Evolutionary conservation across 2,888 invertebrate genomes (phyloP).

Genomic region (Drosophila fulvimacula): DNA sequence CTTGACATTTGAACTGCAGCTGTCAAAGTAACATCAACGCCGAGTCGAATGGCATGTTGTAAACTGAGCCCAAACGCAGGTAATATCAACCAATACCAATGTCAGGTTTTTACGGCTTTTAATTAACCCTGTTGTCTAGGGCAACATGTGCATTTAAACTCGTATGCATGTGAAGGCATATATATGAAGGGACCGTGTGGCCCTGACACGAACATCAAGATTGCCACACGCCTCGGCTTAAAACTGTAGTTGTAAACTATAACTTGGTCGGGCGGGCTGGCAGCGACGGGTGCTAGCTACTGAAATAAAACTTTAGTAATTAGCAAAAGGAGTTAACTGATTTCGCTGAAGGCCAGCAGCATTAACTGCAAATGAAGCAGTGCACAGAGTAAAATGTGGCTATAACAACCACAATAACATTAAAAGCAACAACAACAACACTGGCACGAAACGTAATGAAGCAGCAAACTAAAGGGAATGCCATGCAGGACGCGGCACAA

Average conservation of each 20-base stretch:
- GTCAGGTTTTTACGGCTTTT: constrained; percentile 66
- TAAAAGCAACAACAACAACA: constrained; percentile 34
- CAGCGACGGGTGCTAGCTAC: constrained; percentile 22
- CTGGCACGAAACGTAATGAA: constrained; percentile 68
- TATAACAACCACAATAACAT: constrained; percentile 24
- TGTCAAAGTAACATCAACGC: constrained; percentile 66
- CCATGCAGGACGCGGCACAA: constrained; percentile 14
- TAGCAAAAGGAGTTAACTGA: constrained; percentile 82
- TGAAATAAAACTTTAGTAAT: constrained; percentile 82
- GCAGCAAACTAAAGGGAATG: constrained; percentile 29
- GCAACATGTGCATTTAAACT: constrained; percentile 6
- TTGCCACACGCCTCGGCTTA: constrained; percentile 37
- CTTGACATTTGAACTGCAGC: constrained; percentile 79
- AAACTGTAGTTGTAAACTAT: constrained; percentile 39
- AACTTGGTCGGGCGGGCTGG: constrained; percentile 2
- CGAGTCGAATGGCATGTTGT: constrained; percentile 18
- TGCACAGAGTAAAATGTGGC: constrained; percentile 30
- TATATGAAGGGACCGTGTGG: constrained; percentile 25
- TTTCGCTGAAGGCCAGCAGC: constrained; percentile 66
- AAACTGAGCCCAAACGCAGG: constrained; percentile 19
- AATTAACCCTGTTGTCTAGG: constrained; percentile 73
- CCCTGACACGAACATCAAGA: constrained; percentile 75
- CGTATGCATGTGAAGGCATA: not conserved
- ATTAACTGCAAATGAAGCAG: constrained; percentile 67
- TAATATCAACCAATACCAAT: constrained; percentile 51